Evolutionary conservation across 2,113 vertebrate genomes (phyloP), one percentile per base, ranked within the genome.

Genomic region (Alosa alosa): DNA sequence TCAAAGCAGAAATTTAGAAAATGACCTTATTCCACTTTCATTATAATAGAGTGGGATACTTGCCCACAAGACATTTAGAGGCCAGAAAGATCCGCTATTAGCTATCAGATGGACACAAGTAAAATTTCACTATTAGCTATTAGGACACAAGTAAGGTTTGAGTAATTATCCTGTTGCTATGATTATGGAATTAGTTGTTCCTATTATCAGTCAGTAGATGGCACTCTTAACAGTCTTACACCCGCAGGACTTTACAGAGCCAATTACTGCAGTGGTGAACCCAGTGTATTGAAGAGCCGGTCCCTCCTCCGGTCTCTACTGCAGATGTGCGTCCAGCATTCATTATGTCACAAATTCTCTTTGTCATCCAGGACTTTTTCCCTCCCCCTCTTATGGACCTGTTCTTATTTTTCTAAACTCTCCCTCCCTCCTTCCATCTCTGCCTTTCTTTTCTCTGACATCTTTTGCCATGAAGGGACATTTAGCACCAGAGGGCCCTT

Each of bases 131-230:
- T 20, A 60, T 22, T 6, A 60, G 55, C 55, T 18, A 60, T 22
- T 22, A 22, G 4, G 18, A 22, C 4, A 60, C 55, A 60, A 49
- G 9, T 3, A 20, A 25, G 5, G 6, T 10, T 9, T 68, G 20
- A 39, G 13, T 17, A 13, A 10, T 78, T 10, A 60, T 60, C 6
- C 20, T 78, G 17, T 10, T 17, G 31, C 57, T 52, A 31, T 9
- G 15, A 55, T 46, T 2, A 22, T 18, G 52, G 75, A 84, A 84
- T 55, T 15, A 78, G 2, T 13, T 13, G 3, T 36, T 78, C 39
- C 72, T 36, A 78, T 39, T 31, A 31, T 11, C 39, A 75, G 25
- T 11, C 85, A 89, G 85, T 84, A 90, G 90, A 84, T 89, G 90
- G 87, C 41, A 11, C 55, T 22, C 64, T 31, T 9, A 13, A 10